Percentiles rank a stretch among this genome's conserved stretches.
These are phyloP conservation scores for Indicator maculatus DNA, from an alignment of 2,113 vertebrate species.

Conservation along the genomic window DNA sequence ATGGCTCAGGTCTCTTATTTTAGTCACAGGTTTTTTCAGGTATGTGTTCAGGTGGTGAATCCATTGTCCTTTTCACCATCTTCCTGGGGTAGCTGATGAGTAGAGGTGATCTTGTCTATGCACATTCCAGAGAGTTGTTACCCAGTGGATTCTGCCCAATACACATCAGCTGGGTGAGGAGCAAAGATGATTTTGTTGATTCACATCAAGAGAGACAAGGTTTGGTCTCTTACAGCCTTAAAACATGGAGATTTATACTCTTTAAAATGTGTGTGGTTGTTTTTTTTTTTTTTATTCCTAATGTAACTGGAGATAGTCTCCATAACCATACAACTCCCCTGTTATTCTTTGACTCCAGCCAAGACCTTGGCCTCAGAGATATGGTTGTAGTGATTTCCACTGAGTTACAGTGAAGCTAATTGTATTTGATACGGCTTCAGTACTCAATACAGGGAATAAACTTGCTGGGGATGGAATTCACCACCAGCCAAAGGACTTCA, in stretches of 20 bases:
- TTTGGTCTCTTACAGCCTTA: background rate
- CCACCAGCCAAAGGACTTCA: background rate
- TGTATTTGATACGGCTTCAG: background rate
- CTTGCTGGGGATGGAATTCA: background rate
- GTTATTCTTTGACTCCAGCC: background rate
- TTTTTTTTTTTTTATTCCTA: background rate
- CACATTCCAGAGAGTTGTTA: too few relatives aligned
- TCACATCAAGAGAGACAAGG: too few relatives aligned
- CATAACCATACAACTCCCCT: background rate
- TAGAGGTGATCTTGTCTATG: too few relatives aligned
- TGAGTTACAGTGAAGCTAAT: background rate
- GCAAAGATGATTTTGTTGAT: too few relatives aligned
- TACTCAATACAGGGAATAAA: background rate
- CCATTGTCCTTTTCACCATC: too few relatives aligned
- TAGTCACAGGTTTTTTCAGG: too few relatives aligned
- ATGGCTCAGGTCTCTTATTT: too few relatives aligned
- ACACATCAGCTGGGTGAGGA: too few relatives aligned
- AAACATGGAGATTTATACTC: background rate
- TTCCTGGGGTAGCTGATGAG: too few relatives aligned
- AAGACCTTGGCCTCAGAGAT: background rate
- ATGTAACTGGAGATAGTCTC: conserved; percentile 7
- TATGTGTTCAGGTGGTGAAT: too few relatives aligned
- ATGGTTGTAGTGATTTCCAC: background rate
- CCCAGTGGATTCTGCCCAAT: too few relatives aligned
- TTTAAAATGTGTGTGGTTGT: background rate